A percentile compares a stretch with the other conserved stretches of the same genome.
phyloP scores from a whole-genome alignment of 2,888 invertebrate species.

The Catonia carolina region DNA sequence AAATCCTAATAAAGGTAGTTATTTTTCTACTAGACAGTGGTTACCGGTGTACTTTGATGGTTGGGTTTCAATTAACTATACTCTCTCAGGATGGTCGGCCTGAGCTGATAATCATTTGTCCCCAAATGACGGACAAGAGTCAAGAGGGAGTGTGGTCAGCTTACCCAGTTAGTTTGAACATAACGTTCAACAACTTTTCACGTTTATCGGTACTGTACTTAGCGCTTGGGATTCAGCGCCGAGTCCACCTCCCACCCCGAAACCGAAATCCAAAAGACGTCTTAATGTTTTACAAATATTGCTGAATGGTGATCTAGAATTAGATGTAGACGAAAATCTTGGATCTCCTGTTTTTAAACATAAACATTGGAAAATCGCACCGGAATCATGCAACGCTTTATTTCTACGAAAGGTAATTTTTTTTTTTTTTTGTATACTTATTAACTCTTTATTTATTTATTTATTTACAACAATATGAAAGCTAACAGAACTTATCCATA shows the following conservation, averaged over 20 bases:
- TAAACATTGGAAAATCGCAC: slow-evolving; percentile 77
- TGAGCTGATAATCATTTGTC: slow-evolving; percentile 44
- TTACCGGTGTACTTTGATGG: too few species aligned
- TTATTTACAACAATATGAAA: too few species aligned
- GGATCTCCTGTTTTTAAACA: slow-evolving; percentile 45
- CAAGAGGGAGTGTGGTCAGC: slow-evolving; percentile 53
- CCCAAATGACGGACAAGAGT: slow-evolving; percentile 42
- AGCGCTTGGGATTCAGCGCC: slow-evolving; percentile 60
- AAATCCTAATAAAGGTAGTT: too few species aligned
- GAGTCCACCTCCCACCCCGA: slow-evolving; percentile 13
- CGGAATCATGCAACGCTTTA: slow-evolving; percentile 80
- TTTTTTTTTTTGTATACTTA: too few species aligned
- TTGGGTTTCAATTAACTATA: too few species aligned
- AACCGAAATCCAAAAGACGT: slow-evolving; percentile 19
- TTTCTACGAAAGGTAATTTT: slow-evolving; percentile 73
- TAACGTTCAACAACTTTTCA: slow-evolving; percentile 67
- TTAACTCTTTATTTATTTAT: too few species aligned
- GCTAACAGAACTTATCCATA: too few species aligned
- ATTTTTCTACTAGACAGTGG: too few species aligned
- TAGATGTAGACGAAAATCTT: slow-evolving; percentile 31
- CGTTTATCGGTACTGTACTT: slow-evolving; percentile 71
- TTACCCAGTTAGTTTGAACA: slow-evolving; percentile 39
- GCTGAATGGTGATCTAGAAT: slow-evolving; percentile 31
- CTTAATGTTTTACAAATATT: slow-evolving; percentile 32
- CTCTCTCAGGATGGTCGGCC: too few species aligned